Evolutionary conservation across 1,140 invertebrate species (phyloP).

Genomic region (Heliconius melpomene): DNA sequence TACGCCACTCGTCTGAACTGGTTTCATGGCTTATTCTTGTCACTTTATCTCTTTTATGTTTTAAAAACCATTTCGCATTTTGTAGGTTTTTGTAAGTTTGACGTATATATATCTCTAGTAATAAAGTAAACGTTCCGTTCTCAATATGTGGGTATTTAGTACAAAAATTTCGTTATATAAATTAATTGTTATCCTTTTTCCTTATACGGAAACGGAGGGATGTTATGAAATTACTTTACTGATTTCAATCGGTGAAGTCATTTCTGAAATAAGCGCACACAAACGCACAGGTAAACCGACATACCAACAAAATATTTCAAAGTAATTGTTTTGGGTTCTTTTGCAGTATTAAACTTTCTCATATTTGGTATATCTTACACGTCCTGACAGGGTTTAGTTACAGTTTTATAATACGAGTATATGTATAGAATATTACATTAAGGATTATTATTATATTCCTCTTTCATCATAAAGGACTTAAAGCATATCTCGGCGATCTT

Average conservation of each 20-base stretch:
- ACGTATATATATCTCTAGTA: not conserved
- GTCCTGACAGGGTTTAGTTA: no score
- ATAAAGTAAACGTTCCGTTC: not conserved
- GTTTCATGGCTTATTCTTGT: not conserved
- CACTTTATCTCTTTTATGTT: not conserved
- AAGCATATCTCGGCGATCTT: not conserved
- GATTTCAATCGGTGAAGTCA: no score
- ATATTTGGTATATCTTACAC: no score
- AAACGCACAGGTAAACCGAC: no score
- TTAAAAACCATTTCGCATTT: not conserved
- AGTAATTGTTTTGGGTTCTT: no score
- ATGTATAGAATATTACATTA: not conserved
- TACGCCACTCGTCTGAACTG: conserved; percentile 9
- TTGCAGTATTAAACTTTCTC: no score
- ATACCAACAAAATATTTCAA: no score
- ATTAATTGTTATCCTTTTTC: no score
- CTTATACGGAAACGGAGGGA: no score
- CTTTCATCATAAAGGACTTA: not conserved
- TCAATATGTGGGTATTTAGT: not conserved
- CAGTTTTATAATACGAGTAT: not conserved
- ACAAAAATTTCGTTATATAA: not conserved
- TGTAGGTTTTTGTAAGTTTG: not conserved
- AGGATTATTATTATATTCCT: not conserved
- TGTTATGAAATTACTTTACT: no score
- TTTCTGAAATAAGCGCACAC: no score